Percentiles rank a stretch among this genome's conserved stretches.
Evolutionary conservation across 2,797 vertebrate species (phyloP).

Genomic region (Phalloptychus januarius): DNA sequence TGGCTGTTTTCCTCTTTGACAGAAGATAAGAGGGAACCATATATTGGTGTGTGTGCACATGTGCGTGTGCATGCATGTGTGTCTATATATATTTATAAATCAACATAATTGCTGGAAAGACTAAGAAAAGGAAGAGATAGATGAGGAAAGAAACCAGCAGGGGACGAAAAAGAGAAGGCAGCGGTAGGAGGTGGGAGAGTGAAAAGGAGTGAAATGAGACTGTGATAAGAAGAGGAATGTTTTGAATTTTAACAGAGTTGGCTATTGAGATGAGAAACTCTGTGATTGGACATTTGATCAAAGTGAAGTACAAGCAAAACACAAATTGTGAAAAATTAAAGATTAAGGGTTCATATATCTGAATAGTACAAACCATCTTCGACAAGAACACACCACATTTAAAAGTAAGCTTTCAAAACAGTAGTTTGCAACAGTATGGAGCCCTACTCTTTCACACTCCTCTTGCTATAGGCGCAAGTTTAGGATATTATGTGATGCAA

Average conservation of each 20-base stretch:
- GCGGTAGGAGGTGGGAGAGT: background rate
- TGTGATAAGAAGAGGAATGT: background rate
- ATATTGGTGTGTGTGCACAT: background rate
- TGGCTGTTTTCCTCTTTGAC: slow-evolving; percentile 76
- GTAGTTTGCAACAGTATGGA: background rate
- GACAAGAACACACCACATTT: background rate
- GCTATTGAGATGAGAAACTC: background rate
- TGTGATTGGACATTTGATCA: background rate
- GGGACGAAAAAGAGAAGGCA: background rate
- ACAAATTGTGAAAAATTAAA: background rate
- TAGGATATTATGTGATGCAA: background rate
- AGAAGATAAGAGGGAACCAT: slow-evolving; percentile 64
- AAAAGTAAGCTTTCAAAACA: background rate
- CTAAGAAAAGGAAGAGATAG: slow-evolving; percentile 1
- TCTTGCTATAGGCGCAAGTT: background rate
- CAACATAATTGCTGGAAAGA: slow-evolving; percentile 52
- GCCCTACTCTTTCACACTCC: background rate
- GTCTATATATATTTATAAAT: slow-evolving; percentile 9
- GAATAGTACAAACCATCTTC: background rate
- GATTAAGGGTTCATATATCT: background rate
- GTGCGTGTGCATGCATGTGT: background rate
- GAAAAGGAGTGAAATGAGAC: background rate
- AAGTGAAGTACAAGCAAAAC: background rate
- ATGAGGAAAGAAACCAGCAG: slow-evolving; percentile 2
- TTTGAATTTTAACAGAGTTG: slow-evolving; percentile 13